Evolutionary conservation across 2,888 invertebrate species (phyloP).

Genomic region (Lithodes maja): DNA sequence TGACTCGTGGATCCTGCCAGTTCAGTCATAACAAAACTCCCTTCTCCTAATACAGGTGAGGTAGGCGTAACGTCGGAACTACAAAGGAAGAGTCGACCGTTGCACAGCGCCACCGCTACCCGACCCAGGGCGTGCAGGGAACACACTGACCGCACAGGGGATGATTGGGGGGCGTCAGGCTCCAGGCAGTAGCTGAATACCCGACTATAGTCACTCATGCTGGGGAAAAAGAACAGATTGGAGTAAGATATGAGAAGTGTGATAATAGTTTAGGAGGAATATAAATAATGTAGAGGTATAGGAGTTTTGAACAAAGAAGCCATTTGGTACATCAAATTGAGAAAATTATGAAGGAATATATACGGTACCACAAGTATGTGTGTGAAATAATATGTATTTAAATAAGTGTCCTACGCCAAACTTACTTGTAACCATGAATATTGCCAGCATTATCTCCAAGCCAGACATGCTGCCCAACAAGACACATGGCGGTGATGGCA

Average conservation of each 20-base stretch:
- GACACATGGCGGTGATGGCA: conserved; percentile 80
- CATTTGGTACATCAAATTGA: not conserved
- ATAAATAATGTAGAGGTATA: not conserved
- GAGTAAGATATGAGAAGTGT: not conserved
- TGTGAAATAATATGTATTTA: too few species aligned
- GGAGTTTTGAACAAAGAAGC: not conserved
- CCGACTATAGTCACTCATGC: conserved; percentile 78
- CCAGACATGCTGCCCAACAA: conserved; percentile 88
- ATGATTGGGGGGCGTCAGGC: conserved; percentile 77
- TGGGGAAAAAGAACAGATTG: conserved; percentile 71
- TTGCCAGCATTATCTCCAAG: conserved; percentile 91
- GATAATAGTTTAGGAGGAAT: not conserved
- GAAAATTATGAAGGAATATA: too few species aligned
- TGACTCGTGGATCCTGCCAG: conserved; percentile 80
- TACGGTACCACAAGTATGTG: too few species aligned
- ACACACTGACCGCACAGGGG: conserved; percentile 81
- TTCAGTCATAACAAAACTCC: conserved; percentile 86
- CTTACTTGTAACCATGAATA: conserved; percentile 85
- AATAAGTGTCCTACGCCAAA: too few species aligned
- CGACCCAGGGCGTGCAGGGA: conserved; percentile 81
- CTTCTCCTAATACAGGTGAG: conserved; percentile 81
- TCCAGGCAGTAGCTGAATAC: conserved; percentile 83
- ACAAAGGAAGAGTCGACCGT: conserved; percentile 77
- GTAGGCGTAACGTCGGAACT: conserved; percentile 77
- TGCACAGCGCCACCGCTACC: conserved; percentile 87